Evolutionary conservation across 2,113 vertebrate species (phyloP), one percentile per base, ranked within the genome.

Genomic region (Sinocyclocheilus anshuiensis): DNA sequence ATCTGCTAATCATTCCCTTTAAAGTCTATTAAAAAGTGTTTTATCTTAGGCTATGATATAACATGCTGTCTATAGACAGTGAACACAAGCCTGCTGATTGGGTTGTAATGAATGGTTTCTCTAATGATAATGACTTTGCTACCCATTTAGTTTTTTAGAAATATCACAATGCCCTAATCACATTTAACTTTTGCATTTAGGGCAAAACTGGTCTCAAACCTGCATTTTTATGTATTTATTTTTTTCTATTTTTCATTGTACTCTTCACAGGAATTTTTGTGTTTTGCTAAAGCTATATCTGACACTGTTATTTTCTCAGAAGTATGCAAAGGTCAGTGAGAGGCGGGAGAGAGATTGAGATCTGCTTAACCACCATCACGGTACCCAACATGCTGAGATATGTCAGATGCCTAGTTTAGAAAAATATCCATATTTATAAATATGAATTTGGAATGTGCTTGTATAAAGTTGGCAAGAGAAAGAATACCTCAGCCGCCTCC

Each of bases 391-490:
- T 87, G 92, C 90, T 87, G 76, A 61, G 88, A 90, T 91, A 88
- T 90, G 90, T 89, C 71, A 87, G 87, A 87, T 74, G 48, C 87
- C 83, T 74, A 57, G 80, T 90, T 90, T 86, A 83, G 84, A 88
- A 90, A 86, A 92, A 92, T 88, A 90, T 77, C 88, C 84, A 86
- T 22, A 88, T 92, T 90, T 87, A 83, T 77, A 89, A 83, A 81
- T 79, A 59, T 78, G 29, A 26, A 84, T 83, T 79, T 87, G 81
- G 84, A 87, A 81, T 81, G 87, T 86, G 76, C 88, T 88, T 48
- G 42, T 50, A 12, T 42, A 24, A 77, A 42, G 77, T 63, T 80
- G 77, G 77, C 57, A 12, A 80, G 55, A 24, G 77, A 42, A 20
- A 4, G 11, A 36, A 63, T 63, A 63, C 77, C 77, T 80, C 77